Conservation (phyloP, 2,888 invertebrate species). For the Eugnorisma glareosa region DNA sequence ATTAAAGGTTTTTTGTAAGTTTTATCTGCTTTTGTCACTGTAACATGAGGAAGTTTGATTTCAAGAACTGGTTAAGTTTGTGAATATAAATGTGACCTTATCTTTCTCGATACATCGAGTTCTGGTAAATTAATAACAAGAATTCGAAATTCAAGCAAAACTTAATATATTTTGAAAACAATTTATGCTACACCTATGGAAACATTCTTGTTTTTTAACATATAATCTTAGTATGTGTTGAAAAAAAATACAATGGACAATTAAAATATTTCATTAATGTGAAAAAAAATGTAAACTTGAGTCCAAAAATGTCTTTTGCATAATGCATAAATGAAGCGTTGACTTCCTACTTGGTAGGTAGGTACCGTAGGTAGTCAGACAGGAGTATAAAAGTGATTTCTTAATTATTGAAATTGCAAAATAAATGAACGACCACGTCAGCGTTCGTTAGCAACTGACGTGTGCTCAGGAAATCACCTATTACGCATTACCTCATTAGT, state of each 20-base stretch:
- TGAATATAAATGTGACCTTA: background rate
- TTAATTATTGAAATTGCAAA: background rate
- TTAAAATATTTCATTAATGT: slow-evolving; percentile 21
- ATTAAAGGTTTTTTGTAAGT: background rate
- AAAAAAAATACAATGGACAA: slow-evolving; percentile 31
- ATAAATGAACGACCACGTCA: slow-evolving; percentile 31
- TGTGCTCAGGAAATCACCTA: background rate
- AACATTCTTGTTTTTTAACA: background rate
- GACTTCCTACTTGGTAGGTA: slow-evolving; percentile 33
- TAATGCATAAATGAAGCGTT: slow-evolving; percentile 8
- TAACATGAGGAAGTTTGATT: slow-evolving; percentile 16
- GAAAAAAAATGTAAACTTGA: background rate
- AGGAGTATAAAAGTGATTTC: slow-evolving; percentile 10
- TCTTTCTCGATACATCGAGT: background rate
- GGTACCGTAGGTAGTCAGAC: too few relatives aligned
- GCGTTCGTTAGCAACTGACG: slow-evolving; percentile 5
- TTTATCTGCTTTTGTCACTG: slow-evolving; percentile 1
- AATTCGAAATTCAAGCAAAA: slow-evolving; percentile 6
- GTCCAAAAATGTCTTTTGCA: slow-evolving; percentile 12
- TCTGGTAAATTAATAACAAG: slow-evolving; percentile 9
- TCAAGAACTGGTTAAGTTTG: background rate
- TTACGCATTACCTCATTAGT: slow-evolving; percentile 7
- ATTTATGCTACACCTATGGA: slow-evolving; percentile 21
- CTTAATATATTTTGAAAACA: slow-evolving; percentile 17
- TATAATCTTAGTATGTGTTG: background rate